Percentiles rank a stretch among this genome's conserved stretches.
These are phyloP conservation scores for Callocephalon fimbriatum DNA, from an alignment of 2,113 vertebrate genomes.

Conservation along the genomic window DNA sequence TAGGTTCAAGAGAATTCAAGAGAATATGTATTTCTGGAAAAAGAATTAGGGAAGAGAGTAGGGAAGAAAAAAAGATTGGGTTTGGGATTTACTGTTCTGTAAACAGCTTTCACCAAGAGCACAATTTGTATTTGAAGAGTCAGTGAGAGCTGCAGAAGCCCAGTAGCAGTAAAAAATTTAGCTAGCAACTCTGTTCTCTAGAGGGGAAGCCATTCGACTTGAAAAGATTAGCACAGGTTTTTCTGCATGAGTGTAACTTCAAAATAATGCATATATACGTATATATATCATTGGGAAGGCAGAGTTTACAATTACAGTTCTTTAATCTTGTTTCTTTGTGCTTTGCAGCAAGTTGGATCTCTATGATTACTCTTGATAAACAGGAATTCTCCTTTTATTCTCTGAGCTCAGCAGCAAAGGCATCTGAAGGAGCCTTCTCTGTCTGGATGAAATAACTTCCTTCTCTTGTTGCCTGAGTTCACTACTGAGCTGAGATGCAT, in stretches of 20 bases:
- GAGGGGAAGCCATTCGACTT: not conserved
- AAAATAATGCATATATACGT: not conserved
- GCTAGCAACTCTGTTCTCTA: not conserved
- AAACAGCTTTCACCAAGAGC: not conserved
- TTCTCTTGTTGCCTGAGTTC: slow-evolving; percentile 35
- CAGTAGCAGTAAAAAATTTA: not conserved
- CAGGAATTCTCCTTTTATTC: slow-evolving; percentile 17
- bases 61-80: not conserved
- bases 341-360: not conserved
- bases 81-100: not conserved
- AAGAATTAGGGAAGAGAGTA: not conserved
- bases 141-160: not conserved
- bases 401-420: not conserved
- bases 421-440: not conserved
- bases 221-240: not conserved
- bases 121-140: not conserved
- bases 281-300: not conserved
- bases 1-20: not conserved
- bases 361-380: not conserved
- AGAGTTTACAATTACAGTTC: not conserved
- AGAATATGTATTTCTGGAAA: not conserved
- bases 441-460: slow-evolving; percentile 24
- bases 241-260: not conserved
- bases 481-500: not conserved
- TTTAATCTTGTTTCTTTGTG: not conserved